Evolutionary conservation across 2,888 invertebrate genomes (phyloP).

Genomic region (Erannis defoliaria): DNA sequence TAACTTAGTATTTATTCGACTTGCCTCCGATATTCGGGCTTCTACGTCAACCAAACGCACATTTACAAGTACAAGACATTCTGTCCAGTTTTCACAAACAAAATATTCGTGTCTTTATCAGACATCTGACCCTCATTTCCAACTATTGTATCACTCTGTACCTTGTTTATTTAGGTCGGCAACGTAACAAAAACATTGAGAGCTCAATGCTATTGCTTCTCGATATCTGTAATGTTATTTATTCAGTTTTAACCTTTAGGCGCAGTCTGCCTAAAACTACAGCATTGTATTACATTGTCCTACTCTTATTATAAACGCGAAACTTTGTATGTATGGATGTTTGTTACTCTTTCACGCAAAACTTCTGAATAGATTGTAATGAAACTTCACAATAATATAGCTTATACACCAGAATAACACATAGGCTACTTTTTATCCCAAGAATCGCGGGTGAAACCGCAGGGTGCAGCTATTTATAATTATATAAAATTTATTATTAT

Average conservation of each 20-base stretch:
- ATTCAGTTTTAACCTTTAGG: constrained; percentile 11
- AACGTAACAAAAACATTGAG: constrained; percentile 35
- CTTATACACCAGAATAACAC: too few species aligned
- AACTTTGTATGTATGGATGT: too few species aligned
- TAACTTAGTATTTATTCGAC: too few species aligned
- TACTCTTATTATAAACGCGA: too few species aligned
- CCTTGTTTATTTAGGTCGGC: constrained; percentile 39
- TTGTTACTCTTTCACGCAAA: too few species aligned
- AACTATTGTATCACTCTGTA: constrained; percentile 27
- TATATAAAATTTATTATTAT: too few species aligned
- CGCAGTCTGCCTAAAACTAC: constrained; percentile 1
- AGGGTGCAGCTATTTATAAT: too few species aligned
- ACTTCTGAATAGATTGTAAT: too few species aligned
- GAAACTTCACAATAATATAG: too few species aligned
- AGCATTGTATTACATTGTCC: not conserved
- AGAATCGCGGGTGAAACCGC: too few species aligned
- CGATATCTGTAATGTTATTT: constrained; percentile 33
- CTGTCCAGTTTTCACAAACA: constrained; percentile 19
- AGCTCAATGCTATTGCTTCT: constrained; percentile 29
- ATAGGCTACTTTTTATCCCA: too few species aligned
- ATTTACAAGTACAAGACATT: not conserved
- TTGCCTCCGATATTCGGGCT: not conserved
- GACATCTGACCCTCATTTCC: constrained; percentile 31
- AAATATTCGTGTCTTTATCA: constrained; percentile 30
- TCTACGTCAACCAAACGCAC: not conserved